Evolutionary conservation across 2,888 invertebrate genomes (phyloP).

Genomic region (Mythimna pallens): DNA sequence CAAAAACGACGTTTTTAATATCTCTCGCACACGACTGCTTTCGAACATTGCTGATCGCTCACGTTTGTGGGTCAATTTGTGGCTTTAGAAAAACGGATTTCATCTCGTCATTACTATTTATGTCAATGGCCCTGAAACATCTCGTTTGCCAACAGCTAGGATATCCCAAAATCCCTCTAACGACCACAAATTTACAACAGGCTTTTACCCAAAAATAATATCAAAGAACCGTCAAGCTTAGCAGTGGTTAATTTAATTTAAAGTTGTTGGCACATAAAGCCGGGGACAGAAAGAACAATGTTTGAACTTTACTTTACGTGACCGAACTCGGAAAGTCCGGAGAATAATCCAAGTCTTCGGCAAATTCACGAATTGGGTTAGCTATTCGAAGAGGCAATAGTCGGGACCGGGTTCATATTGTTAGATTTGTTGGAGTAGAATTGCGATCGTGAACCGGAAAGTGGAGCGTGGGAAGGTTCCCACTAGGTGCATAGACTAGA

Average conservation of each 20-base stretch:
- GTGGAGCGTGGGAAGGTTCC: conserved; percentile 27
- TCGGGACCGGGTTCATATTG: conserved; percentile 2
- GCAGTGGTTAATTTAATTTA: conserved; percentile 33
- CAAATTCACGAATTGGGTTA: conserved; percentile 33
- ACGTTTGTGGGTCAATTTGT: too few relatives aligned
- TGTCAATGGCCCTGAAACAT: too few relatives aligned
- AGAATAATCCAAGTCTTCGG: conserved; percentile 15
- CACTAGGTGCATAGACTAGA: conserved; percentile 4
- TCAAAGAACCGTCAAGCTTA: conserved; percentile 3
- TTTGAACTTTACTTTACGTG: conserved; percentile 32
- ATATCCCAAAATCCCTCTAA: neutral
- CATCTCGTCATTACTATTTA: too few relatives aligned
- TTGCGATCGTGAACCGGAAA: conserved; percentile 7
- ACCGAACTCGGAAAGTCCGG: conserved; percentile 15
- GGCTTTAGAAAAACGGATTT: too few relatives aligned
- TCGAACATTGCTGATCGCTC: too few relatives aligned
- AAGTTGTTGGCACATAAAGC: conserved; percentile 24
- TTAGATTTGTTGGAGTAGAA: conserved; percentile 18
- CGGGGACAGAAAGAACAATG: conserved; percentile 12
- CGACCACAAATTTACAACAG: conserved; percentile 7
- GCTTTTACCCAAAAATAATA: neutral
- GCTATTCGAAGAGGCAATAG: conserved; percentile 19
- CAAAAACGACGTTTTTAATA: too few relatives aligned
- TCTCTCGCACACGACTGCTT: too few relatives aligned
- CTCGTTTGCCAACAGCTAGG: neutral